Conservation (phyloP, 1,140 invertebrate genomes). For the Anoplolepis gracilipes region DNA sequence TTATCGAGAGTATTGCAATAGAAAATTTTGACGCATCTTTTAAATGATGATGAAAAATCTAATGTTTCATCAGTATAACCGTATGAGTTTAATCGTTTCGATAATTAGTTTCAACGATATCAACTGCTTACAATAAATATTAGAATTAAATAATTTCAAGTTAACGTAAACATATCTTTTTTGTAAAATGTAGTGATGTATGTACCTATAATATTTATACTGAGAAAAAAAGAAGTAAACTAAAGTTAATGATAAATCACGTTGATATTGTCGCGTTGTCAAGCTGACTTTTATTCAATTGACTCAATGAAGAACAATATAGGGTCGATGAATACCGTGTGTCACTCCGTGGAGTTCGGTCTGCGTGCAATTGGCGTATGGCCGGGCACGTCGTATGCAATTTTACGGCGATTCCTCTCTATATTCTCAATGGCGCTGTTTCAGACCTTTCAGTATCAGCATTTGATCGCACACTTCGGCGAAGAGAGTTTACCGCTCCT, state of each 20-base stretch:
- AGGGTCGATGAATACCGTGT: constrained; percentile 10
- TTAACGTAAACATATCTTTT: not conserved
- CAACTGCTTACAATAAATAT: no score
- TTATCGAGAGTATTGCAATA: not conserved
- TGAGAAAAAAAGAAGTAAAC: not conserved
- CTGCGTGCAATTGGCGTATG: constrained; percentile 47
- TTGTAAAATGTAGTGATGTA: not conserved
- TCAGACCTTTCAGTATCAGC: constrained; percentile 40
- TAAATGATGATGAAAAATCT: not conserved
- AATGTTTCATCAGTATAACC: not conserved
- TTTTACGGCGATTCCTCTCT: constrained; percentile 17
- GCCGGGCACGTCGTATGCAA: constrained; percentile 35
- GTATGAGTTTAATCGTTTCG: no score
- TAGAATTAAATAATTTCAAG: no score
- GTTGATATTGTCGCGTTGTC: not conserved
- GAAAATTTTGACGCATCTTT: not conserved
- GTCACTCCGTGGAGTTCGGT: constrained; percentile 33
- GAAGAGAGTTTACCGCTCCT: not conserved
- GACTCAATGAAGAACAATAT: not conserved
- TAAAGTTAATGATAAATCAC: not conserved
- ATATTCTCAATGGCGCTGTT: not conserved
- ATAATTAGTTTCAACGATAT: no score
- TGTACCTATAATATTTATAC: not conserved
- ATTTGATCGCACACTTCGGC: constrained; percentile 16
- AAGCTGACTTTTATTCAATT: not conserved